Conservation (phyloP, 2,113 vertebrate species). For the Marmota flaviventris region DNA sequence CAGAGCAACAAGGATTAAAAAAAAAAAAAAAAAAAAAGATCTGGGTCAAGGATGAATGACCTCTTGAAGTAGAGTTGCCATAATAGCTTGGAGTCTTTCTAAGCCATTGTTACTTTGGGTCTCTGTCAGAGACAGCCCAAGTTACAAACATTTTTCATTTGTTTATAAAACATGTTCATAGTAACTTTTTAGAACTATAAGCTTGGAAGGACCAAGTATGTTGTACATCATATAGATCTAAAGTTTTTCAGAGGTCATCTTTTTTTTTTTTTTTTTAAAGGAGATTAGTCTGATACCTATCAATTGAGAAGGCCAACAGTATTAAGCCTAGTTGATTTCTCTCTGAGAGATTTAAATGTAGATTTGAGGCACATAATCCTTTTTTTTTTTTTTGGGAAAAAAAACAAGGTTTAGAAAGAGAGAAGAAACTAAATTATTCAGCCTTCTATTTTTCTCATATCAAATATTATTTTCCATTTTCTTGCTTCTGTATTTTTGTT, state of each 20-base stretch:
- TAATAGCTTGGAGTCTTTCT: constrained; percentile 15
- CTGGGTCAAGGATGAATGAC: background rate
- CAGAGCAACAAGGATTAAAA: background rate
- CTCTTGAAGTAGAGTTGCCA: background rate
- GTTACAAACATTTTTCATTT: background rate
- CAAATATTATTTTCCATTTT: background rate
- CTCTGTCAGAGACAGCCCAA: background rate
- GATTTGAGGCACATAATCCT: background rate
- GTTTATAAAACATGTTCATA: background rate
- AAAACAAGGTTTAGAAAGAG: constrained; percentile 32
- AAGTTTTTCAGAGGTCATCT: background rate
- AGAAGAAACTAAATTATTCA: background rate
- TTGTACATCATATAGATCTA: background rate
- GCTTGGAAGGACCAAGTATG: background rate
- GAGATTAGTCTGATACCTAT: background rate
- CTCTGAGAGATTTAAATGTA: constrained; percentile 10
- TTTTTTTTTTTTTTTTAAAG: background rate
- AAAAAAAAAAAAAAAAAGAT: background rate
- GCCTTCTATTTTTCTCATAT: background rate
- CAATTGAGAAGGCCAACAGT: background rate
- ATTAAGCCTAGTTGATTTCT: background rate
- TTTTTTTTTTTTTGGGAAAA: constrained; percentile 16
- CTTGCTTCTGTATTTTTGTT: background rate
- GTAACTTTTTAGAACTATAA: constrained; percentile 52
- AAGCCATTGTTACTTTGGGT: constrained; percentile 43